Evolutionary conservation across 2,797 vertebrate genomes (phyloP), one percentile per base, ranked within the genome.

Genomic region (Ispidina picta): DNA sequence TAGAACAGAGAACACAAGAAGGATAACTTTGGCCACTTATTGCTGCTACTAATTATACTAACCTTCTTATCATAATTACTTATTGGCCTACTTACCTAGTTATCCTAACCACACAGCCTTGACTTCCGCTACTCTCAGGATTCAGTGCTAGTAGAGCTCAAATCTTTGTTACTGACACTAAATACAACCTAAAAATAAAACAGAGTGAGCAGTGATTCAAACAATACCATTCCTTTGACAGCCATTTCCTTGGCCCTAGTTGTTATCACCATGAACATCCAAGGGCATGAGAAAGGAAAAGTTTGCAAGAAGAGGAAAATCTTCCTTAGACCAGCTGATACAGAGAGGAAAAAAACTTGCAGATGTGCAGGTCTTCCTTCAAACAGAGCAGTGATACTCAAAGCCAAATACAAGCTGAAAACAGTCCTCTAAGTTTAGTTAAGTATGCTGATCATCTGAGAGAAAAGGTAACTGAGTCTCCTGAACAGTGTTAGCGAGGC

Each of bases 21-120:
- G 81, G 83, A 74, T 87, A 91, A 85, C 75, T 93, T 86, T 56
- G 74, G 78, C 55, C 72, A 81, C 83, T 92, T 92, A 83, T 92
- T 87, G 51, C 81, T 90, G 52, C 51, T 87, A 63, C 88, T 74
- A 93, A 91, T 96, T 90, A 91, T 56, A 48, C n/a, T 94, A 94
- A 92, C 90, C 92, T 93, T 93, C 95, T 93, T 96, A 95, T 72
- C 83, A 39, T 96, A 96, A 96, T 95, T 91, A 96, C 91, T 92
- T 92, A 91, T 72, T 95, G 88, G 83, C 92, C 96, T 94, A 95
- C 83, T 94, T 96, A 91, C 91, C 81, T 81, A 89, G 51, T 81
- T 92, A 87, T 80, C 86, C 83, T 46, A 76, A 88, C 71, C 66
- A 68, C 44, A 2, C 13, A 77, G 86, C 86, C 59, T 86, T 85